Conservation (phyloP, 2,888 invertebrate genomes). For the Sesia apiformis region DNA sequence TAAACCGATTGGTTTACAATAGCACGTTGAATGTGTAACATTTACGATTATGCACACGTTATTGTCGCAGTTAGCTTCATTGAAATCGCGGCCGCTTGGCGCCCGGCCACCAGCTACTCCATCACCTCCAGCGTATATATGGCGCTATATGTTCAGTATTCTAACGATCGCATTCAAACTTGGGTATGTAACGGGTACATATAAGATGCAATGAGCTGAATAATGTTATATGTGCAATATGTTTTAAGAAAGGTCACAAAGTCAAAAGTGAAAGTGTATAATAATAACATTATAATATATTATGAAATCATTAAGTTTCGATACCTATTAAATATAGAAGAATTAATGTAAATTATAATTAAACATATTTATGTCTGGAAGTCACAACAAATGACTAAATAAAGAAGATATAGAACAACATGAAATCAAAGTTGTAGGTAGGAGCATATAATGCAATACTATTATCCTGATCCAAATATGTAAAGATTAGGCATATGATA, state of each 20-base stretch:
- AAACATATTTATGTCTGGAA: too few relatives aligned
- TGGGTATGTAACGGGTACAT: not conserved
- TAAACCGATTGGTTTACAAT: too few relatives aligned
- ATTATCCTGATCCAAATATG: not conserved
- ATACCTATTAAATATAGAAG: too few relatives aligned
- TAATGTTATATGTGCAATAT: not conserved
- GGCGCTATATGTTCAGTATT: constrained; percentile 5
- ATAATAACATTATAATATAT: not conserved
- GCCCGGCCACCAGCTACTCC: constrained; percentile 23
- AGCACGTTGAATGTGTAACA: constrained; percentile 4
- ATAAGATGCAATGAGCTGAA: not conserved
- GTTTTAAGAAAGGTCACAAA: not conserved
- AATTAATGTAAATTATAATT: too few relatives aligned
- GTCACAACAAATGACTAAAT: too few relatives aligned
- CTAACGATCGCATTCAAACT: not conserved
- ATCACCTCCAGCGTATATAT: constrained; percentile 25
- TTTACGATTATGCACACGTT: constrained; percentile 20
- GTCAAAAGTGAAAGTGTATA: not conserved
- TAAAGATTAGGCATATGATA: not conserved
- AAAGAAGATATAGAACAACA: too few relatives aligned
- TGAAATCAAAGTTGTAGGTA: too few relatives aligned
- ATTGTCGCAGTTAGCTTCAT: constrained; percentile 16
- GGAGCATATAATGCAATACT: too few relatives aligned
- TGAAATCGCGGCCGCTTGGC: constrained; percentile 21
- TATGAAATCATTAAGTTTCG: too few relatives aligned